Percentiles rank a stretch among this genome's conserved stretches.
phyloP scores from a whole-genome alignment of 2,888 invertebrate genomes.

The Diaprepes abbreviatus region DNA sequence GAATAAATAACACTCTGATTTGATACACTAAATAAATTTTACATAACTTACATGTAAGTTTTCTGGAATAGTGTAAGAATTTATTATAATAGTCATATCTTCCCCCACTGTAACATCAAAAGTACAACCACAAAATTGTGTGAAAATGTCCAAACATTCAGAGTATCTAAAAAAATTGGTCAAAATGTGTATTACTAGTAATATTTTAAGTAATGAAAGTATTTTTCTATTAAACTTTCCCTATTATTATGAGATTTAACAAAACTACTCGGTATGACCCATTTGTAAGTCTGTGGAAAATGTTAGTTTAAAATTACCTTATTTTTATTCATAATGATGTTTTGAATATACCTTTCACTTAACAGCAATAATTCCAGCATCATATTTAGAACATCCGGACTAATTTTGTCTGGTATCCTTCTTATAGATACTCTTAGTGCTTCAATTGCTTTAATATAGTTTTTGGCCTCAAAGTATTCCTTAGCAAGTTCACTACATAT shows the following conservation, averaged over 20 bases:
- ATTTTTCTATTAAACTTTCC: too few species aligned
- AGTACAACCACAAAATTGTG: conserved; percentile 78
- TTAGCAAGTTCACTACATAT: conserved; percentile 81
- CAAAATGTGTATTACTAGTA: too few species aligned
- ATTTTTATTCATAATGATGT: background rate
- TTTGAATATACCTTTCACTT: conserved; percentile 69
- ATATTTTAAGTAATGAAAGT: too few species aligned
- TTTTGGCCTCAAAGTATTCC: conserved; percentile 80
- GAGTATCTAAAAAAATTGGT: conserved; percentile 70
- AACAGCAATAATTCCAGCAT: conserved; percentile 84
- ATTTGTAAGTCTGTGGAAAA: too few species aligned
- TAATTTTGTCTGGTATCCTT: conserved; percentile 79
- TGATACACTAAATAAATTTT: too few species aligned
- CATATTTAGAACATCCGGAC: conserved; percentile 85
- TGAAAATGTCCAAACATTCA: conserved; percentile 80
- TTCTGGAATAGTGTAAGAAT: conserved; percentile 75
- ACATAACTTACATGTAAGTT: conserved; percentile 66
- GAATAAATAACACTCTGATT: too few species aligned
- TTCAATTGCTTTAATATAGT: conserved; percentile 80
- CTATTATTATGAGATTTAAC: too few species aligned
- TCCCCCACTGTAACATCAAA: conserved; percentile 73
- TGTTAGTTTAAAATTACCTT: background rate
- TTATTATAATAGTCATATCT: conserved; percentile 68
- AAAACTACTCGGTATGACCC: too few species aligned
- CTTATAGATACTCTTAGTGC: conserved; percentile 83